A percentile compares a stretch with the other conserved stretches of the same genome.
Conservation (phyloP, 2,888 invertebrate species). For the Catocala nupta region DNA sequence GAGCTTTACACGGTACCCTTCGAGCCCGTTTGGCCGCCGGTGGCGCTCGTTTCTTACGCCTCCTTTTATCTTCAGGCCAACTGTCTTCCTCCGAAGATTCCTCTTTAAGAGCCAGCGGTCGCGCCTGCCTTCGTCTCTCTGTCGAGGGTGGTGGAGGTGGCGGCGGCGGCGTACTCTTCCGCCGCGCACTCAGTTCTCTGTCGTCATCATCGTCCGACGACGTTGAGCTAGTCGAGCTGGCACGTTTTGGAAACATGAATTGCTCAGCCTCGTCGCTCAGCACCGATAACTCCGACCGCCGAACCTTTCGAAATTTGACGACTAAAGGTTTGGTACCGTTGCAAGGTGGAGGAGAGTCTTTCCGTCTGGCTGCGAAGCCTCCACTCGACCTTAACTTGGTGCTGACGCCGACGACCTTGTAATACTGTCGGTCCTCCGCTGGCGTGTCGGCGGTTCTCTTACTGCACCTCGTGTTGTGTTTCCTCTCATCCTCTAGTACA, state of each 20-base stretch:
- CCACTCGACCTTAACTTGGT: constrained; percentile 90
- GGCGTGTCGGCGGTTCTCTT: constrained; percentile 60
- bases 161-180: constrained; percentile 68
- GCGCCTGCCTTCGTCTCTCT: constrained; percentile 74
- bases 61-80: constrained; percentile 73
- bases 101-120: constrained; percentile 79
- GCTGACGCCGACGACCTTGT: constrained; percentile 91
- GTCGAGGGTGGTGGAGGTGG: constrained; percentile 66
- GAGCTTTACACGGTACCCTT: constrained; percentile 44
- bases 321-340: constrained; percentile 88
- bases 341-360: constrained; percentile 82
- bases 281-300: constrained; percentile 91
- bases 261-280: constrained; percentile 95
- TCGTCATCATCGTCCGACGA: constrained; percentile 89
- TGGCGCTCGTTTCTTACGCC: constrained; percentile 66
- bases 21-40: constrained; percentile 61
- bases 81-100: constrained; percentile 82
- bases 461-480: constrained; percentile 74
- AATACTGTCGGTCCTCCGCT: constrained; percentile 85
- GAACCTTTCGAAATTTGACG: constrained; percentile 92
- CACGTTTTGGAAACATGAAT: constrained; percentile 93
- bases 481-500: constrained; percentile 67
- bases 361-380: constrained; percentile 70
- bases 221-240: constrained; percentile 86
- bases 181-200: constrained; percentile 72